These are phyloP conservation scores for Dendroctonus ponderosae DNA, from an alignment of 1,140 invertebrate genomes.

Conservation along the genomic window DNA sequence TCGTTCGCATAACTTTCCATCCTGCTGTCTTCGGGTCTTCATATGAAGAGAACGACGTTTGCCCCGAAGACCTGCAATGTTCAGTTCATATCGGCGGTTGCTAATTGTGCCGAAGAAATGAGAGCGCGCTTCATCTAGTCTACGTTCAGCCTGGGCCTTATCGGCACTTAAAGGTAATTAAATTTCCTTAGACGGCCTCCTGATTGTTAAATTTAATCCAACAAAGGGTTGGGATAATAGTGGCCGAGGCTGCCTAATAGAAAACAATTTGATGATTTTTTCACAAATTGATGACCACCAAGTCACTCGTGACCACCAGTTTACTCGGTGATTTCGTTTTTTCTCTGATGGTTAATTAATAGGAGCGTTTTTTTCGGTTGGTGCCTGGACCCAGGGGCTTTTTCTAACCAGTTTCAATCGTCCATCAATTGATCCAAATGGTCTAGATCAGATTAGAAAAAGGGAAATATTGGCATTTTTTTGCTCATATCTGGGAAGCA, in stretches of 20 bases:
- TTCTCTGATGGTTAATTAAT: no score
- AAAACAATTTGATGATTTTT: conserved; percentile 20
- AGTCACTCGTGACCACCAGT: conserved; percentile 22
- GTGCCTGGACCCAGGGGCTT: no score
- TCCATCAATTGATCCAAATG: no score
- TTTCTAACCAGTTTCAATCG: no score
- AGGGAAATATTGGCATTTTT: no score
- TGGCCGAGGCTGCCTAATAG: not conserved
- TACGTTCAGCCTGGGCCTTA: not conserved
- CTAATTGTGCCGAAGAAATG: no score
- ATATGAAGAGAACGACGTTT: not conserved
- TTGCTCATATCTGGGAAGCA: no score
- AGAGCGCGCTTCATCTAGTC: no score
- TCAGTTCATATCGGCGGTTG: not conserved
- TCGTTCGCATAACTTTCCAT: conserved; percentile 3
- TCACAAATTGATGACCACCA: conserved; percentile 20
- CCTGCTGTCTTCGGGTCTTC: conserved; percentile 16
- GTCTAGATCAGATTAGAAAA: no score
- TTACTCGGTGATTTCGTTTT: no score
- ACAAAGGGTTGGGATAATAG: conserved; percentile 31
- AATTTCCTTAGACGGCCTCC: conserved; percentile 6
- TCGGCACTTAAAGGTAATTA: conserved; percentile 21
- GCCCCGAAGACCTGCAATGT: not conserved
- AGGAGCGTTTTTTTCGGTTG: no score
- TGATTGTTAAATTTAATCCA: conserved; percentile 31